Percentiles rank a stretch among this genome's conserved stretches.
These are phyloP conservation scores for Sphaeramia orbicularis DNA, from an alignment of 2,797 vertebrate genomes.

Conservation along the genomic window DNA sequence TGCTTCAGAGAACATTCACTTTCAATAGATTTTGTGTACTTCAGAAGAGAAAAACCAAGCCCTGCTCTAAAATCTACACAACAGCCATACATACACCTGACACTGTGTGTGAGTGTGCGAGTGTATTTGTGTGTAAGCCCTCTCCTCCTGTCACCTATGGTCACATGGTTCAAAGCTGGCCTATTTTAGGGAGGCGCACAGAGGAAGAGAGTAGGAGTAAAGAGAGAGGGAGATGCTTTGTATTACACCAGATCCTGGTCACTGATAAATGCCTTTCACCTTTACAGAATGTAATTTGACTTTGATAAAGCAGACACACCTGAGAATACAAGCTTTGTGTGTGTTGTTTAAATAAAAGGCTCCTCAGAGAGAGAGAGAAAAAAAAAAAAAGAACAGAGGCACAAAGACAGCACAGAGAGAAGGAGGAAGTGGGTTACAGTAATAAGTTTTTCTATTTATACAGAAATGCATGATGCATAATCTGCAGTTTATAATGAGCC, in stretches of 20 bases:
- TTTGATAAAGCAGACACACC: conserved; percentile 19
- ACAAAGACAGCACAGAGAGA: background rate
- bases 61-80: conserved; percentile 28
- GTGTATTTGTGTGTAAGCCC: conserved; percentile 60
- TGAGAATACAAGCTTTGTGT: conserved; percentile 8
- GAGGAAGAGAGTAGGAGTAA: conserved; percentile 53
- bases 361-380: background rate
- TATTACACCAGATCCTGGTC: conserved; percentile 50
- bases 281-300: conserved; percentile 15
- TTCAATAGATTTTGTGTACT: too few relatives aligned
- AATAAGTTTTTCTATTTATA: conserved; percentile 2
- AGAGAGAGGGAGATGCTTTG: conserved; percentile 42
- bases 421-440: conserved; percentile 4
- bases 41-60: background rate
- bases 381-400: background rate
- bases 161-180: conserved; percentile 80
- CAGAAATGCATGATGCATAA: conserved; percentile 8
- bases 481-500: conserved; percentile 7
- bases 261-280: conserved; percentile 34
- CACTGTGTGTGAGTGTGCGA: conserved; percentile 22
- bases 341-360: background rate
- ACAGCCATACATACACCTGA: conserved; percentile 59
- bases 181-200: conserved; percentile 74
- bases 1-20: conserved; percentile 1
- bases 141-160: conserved; percentile 70